Base-by-base conservation (phyloP, 1,140 invertebrate species). In the Drosophila busckii region DNA sequence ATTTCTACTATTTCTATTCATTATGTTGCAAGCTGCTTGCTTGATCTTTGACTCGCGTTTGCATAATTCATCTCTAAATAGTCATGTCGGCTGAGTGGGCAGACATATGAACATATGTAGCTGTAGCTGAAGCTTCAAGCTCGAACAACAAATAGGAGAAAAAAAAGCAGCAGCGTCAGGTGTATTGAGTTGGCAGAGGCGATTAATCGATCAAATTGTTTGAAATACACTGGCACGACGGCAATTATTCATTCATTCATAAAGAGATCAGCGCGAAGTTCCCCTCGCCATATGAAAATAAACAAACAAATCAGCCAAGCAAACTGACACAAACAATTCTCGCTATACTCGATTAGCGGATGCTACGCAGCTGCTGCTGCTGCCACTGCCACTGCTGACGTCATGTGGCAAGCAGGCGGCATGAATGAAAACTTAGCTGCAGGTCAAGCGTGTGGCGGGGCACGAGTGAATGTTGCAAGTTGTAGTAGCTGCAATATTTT, bases 201-300 rank as follows among this genome's bases (percentile, higher is more conserved):
- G 29, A 80, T 63, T 80, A 71, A 80, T 78, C 67, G 48, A 80
- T 78, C 63, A 68, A 67, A 54, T 59, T 13, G 50, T 26, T 37
- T 31, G 23, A 61, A 58, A 44, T 53, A 60, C 29, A 45, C 50
- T 53, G 52, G 17, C 58, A 45, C 54, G 54, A 64, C 52, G 48
- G 53, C 53, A 82, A 73, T 82, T 80, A 73, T 58, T 75, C 75
- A 82, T 82, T 82, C 75, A 82, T 82, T 82, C 75, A 82, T 82
- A 82, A 82, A 60, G 69, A 73, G 65, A 75, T 69, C 73, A 34
- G 38, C 46, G 42, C 59, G 46, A 48, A 19, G 63, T n/a, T n/a
- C n/a, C n/a, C n/a, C n/a, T n/a, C n/a, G 38, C 22, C 45, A 32
- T 28, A 26, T 56, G n/a, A n/a, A 54, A 62, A 73, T 82, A 82